A percentile compares a stretch with the other conserved stretches of the same genome.
These are phyloP conservation scores for Meteorus colon DNA, from an alignment of 2,888 invertebrate genomes.

Conservation along the genomic window DNA sequence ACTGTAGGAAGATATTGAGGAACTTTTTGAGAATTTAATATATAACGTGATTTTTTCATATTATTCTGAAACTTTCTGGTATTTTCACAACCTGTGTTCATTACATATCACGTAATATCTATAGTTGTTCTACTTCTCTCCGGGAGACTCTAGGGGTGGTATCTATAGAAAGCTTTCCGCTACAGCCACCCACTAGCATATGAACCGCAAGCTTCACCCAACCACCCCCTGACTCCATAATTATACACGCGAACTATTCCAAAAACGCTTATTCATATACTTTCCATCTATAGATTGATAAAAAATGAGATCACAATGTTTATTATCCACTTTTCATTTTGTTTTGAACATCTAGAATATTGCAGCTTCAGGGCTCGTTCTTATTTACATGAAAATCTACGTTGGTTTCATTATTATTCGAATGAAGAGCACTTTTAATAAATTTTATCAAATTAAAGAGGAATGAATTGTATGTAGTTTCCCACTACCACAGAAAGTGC, in stretches of 20 bases:
- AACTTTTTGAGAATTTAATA: not conserved
- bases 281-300: not conserved
- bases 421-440: too few relatives aligned
- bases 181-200: slow-evolving; percentile 46
- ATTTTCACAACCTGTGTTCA: not conserved
- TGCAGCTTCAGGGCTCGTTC: too few relatives aligned
- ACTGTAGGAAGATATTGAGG: too few relatives aligned
- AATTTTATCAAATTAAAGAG: too few relatives aligned
- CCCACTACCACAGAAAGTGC: too few relatives aligned
- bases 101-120: not conserved
- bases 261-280: slow-evolving; percentile 66
- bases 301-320: not conserved
- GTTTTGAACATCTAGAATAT: too few relatives aligned
- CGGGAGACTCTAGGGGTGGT: not conserved
- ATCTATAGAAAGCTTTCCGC: not conserved
- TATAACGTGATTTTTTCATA: not conserved
- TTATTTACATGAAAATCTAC: too few relatives aligned
- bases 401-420: too few relatives aligned
- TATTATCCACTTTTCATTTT: not conserved
- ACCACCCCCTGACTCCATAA: slow-evolving; percentile 50
- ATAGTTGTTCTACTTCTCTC: not conserved
- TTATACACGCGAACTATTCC: slow-evolving; percentile 64
- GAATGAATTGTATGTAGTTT: too few relatives aligned
- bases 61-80: not conserved
- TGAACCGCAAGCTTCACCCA: slow-evolving; percentile 65